phyloP scores from a whole-genome alignment of 2,888 invertebrate species.

The Diploptera punctata region DNA sequence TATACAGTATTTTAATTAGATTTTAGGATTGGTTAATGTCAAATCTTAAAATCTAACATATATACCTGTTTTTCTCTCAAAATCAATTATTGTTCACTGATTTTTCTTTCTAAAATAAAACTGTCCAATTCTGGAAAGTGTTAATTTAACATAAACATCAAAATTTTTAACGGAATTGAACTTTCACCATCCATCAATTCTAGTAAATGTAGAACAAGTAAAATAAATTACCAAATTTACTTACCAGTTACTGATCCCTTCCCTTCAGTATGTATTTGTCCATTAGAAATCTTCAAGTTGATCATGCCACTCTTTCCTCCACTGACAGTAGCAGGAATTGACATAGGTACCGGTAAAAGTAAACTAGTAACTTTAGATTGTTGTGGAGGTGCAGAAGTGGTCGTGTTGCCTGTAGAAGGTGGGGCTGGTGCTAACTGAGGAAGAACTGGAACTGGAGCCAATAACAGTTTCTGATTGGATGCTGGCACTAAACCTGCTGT shows the following conservation, averaged over 20 bases:
- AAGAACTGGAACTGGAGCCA: conserved; percentile 59
- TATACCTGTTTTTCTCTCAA: too few species aligned
- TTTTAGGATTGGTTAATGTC: too few species aligned
- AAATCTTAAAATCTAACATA: too few species aligned
- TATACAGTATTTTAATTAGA: too few species aligned
- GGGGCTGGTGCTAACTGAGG: conserved; percentile 35
- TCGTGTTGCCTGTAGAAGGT: conserved; percentile 19
- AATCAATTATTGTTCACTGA: too few species aligned
- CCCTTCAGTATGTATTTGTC: conserved; percentile 66
- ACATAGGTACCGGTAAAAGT: conserved; percentile 37
- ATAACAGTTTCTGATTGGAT: conserved; percentile 62
- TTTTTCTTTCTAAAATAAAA: too few species aligned
- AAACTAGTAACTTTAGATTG: conserved; percentile 47
- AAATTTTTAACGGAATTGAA: not conserved
- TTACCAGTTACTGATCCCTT: conserved; percentile 47
- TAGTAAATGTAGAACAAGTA: too few species aligned
- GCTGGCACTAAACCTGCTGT: conserved; percentile 27
- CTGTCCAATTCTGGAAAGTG: too few species aligned
- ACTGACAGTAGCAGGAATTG: conserved; percentile 24
- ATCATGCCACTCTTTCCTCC: conserved; percentile 63
- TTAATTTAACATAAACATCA: too few species aligned
- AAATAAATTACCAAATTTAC: not conserved
- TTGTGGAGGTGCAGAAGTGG: conserved; percentile 45
- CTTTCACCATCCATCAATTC: too few species aligned
- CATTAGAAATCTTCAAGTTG: conserved; percentile 72